A percentile compares a stretch with the other conserved stretches of the same genome.
Conservation (phyloP, 2,113 vertebrate genomes). For the Lipophrys pholis region DNA sequence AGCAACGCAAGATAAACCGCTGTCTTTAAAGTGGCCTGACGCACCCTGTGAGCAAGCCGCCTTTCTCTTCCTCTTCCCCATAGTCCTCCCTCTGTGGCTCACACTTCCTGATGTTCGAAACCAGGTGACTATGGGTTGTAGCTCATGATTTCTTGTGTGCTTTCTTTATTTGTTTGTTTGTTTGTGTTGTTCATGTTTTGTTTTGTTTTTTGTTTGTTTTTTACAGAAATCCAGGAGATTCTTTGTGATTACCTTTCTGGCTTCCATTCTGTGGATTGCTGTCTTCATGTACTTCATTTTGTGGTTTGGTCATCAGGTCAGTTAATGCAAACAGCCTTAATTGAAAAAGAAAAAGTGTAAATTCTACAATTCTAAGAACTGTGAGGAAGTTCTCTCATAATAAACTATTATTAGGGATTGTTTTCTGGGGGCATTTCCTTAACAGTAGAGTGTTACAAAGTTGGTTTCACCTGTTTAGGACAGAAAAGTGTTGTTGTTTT, state of each 20-base stretch:
- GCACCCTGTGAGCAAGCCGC: constrained; percentile 87
- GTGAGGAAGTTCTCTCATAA: too few species aligned
- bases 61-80: constrained; percentile 91
- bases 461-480: too few species aligned
- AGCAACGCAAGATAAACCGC: constrained; percentile 81
- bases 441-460: too few species aligned
- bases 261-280: constrained; percentile 93
- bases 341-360: too few species aligned
- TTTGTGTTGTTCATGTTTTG: neutral
- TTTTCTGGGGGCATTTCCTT: too few species aligned
- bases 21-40: constrained; percentile 92
- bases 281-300: constrained; percentile 94
- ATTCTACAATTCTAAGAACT: too few species aligned
- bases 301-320: constrained; percentile 98
- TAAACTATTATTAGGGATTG: too few species aligned
- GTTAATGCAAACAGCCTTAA: constrained; percentile 26
- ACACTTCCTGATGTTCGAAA: constrained; percentile 92
- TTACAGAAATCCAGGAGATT: constrained; percentile 87
- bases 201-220: neutral
- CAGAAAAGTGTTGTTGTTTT: too few species aligned
- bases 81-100: constrained; percentile 93
- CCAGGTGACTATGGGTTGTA: constrained; percentile 77
- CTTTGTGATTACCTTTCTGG: constrained; percentile 90
- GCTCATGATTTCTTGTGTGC: neutral
- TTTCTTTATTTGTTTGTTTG: neutral